Evolutionary conservation across 2,797 vertebrate species (phyloP).

Genomic region (Cynopterus sphinx): DNA sequence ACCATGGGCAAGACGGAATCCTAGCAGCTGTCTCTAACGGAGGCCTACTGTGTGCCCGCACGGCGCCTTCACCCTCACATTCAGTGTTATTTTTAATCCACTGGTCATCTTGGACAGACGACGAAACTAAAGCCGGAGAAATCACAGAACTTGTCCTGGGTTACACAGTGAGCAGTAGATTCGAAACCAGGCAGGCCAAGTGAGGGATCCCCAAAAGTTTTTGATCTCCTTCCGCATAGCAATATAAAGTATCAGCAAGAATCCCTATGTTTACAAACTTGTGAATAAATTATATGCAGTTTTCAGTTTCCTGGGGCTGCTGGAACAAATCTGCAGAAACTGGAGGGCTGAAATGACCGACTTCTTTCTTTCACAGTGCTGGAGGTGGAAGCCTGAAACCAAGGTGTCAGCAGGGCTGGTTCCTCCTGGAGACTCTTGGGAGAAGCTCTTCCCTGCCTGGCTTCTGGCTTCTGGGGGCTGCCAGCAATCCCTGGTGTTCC

Average conservation of each 20-base stretch:
- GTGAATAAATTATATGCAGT: neutral
- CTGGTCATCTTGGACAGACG: neutral
- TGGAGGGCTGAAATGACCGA: neutral
- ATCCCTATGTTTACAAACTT: neutral
- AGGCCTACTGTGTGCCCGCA: neutral
- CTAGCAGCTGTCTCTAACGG: neutral
- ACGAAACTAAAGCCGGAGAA: neutral
- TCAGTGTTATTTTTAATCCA: neutral
- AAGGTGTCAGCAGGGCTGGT: neutral
- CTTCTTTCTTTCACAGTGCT: neutral
- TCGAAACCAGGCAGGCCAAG: neutral
- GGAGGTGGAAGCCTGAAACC: neutral
- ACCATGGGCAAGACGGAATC: accelerated
- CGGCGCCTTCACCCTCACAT: accelerated
- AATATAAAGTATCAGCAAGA: neutral
- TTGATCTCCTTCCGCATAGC: neutral
- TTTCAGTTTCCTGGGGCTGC: neutral
- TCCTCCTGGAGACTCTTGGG: neutral
- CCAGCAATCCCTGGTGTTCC: neutral
- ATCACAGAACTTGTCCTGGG: neutral
- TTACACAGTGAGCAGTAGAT: neutral
- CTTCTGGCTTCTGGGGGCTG: neutral
- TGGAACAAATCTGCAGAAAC: neutral
- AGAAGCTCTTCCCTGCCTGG: neutral
- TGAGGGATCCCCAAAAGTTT: neutral